These are phyloP conservation scores for Rhabdomys pumilio DNA, from an alignment of 2,797 vertebrate species.

Conservation along the genomic window DNA sequence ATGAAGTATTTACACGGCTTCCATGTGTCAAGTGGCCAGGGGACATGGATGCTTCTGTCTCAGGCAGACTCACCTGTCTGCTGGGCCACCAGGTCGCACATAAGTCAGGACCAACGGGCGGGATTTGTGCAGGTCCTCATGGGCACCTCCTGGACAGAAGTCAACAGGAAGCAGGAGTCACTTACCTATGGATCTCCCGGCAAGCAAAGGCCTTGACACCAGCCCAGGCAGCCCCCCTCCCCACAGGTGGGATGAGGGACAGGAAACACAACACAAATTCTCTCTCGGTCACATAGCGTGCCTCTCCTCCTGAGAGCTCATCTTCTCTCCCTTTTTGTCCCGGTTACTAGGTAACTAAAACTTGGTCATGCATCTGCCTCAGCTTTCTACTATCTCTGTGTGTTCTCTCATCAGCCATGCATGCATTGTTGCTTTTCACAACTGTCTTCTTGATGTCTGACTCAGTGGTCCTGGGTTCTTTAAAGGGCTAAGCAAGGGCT, in stretches of 20 bases:
- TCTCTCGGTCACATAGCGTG: background rate
- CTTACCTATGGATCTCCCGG: background rate
- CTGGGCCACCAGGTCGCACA: conserved; percentile 96
- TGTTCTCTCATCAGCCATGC: background rate
- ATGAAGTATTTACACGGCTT: background rate
- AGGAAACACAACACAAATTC: background rate
- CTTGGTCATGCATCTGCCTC: background rate
- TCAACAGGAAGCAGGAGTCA: conserved; percentile 71
- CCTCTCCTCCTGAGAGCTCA: background rate
- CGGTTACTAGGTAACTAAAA: background rate
- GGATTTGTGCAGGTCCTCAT: conserved; percentile 97
- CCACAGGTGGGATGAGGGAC: background rate
- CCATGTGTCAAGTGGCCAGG: background rate
- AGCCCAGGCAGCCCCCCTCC: background rate
- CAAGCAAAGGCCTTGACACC: background rate
- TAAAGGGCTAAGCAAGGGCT: conserved; percentile 11
- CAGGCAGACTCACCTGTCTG: conserved; percentile 94
- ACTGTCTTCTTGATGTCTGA: background rate
- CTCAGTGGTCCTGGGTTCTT: background rate
- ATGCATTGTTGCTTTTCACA: background rate
- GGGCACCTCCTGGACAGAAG: conserved; percentile 92
- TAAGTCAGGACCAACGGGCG: conserved; percentile 96
- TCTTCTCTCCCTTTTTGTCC: background rate
- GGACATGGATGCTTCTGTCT: background rate
- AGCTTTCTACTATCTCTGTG: background rate